These are phyloP conservation scores for Anolis apletophallus DNA, from an alignment of 2,797 vertebrate species.

Conservation along the genomic window DNA sequence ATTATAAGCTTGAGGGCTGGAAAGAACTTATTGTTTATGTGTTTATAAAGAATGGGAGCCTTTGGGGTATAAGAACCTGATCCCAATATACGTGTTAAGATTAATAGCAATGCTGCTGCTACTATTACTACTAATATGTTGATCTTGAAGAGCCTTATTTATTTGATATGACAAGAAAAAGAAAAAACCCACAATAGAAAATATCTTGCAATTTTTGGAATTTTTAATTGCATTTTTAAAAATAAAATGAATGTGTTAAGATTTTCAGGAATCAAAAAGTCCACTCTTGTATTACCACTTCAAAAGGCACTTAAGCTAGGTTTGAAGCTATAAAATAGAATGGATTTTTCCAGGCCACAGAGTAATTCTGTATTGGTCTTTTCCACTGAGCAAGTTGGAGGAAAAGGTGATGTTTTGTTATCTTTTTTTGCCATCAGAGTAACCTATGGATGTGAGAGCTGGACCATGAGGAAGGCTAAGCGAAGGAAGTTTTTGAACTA, in stretches of 20 bases:
- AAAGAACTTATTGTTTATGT: not conserved
- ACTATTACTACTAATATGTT: not conserved
- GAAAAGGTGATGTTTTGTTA: conserved; percentile 49
- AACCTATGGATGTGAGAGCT: too few species aligned
- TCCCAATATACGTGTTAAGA: not conserved
- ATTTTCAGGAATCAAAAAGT: not conserved
- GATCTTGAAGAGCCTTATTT: not conserved
- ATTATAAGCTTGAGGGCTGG: not conserved
- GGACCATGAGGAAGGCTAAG: too few species aligned
- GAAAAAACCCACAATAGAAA: not conserved
- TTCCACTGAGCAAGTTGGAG: conserved; percentile 47
- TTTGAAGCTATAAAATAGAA: not conserved
- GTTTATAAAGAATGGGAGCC: not conserved
- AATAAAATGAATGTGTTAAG: too few species aligned
- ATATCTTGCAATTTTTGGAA: not conserved
- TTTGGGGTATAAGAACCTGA: not conserved
- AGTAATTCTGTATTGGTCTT: not conserved
- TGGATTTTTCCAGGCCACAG: not conserved
- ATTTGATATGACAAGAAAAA: not conserved
- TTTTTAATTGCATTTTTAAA: too few species aligned
- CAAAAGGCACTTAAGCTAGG: not conserved
- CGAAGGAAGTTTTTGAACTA: too few species aligned
- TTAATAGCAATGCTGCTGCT: not conserved
- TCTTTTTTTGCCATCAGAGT: too few species aligned
- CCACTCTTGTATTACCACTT: not conserved